A percentile compares a stretch with the other conserved stretches of the same genome.
Evolutionary conservation across 1,140 invertebrate genomes (phyloP).

Genomic region (Pogonognathellus flavescens): DNA sequence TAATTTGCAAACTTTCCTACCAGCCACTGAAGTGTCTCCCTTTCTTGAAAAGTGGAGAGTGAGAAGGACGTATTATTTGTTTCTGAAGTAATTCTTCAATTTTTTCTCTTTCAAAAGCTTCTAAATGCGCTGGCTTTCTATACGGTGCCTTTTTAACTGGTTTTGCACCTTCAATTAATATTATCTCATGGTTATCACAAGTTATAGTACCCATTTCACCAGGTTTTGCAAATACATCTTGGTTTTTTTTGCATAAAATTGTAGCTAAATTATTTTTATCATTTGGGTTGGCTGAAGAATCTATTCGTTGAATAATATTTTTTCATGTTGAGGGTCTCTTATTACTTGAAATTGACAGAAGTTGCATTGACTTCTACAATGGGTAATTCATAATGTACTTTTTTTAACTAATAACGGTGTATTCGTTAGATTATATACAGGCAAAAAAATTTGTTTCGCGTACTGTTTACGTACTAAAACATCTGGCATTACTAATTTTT

Average conservation of each 20-base stretch:
- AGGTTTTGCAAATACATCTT: slow-evolving; percentile 39
- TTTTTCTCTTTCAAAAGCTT: slow-evolving; percentile 20
- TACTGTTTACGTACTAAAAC: not conserved
- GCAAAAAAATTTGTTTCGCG: not conserved
- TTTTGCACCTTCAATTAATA: slow-evolving; percentile 25
- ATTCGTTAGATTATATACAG: not conserved
- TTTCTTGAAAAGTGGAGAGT: too few relatives aligned
- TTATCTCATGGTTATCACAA: slow-evolving; percentile 34
- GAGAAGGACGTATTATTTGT: slow-evolving; percentile 1
- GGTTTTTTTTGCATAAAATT: not conserved
- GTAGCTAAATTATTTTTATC: not conserved
- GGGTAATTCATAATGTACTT: not conserved
- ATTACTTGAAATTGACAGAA: too few relatives aligned
- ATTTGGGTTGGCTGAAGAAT: not conserved
- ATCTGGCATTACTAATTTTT: not conserved
- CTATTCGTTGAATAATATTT: not conserved
- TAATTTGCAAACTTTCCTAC: too few relatives aligned
- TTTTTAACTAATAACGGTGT: not conserved
- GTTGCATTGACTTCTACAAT: not conserved
- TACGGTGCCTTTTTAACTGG: slow-evolving; percentile 23
- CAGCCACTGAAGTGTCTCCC: too few relatives aligned
- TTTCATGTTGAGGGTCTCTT: not conserved
- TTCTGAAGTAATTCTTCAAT: not conserved
- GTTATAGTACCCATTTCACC: slow-evolving; percentile 26
- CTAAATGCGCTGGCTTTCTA: slow-evolving; percentile 21